Conservation (phyloP, 2,113 vertebrate species). For the Onychorhynchus coronatus region DNA sequence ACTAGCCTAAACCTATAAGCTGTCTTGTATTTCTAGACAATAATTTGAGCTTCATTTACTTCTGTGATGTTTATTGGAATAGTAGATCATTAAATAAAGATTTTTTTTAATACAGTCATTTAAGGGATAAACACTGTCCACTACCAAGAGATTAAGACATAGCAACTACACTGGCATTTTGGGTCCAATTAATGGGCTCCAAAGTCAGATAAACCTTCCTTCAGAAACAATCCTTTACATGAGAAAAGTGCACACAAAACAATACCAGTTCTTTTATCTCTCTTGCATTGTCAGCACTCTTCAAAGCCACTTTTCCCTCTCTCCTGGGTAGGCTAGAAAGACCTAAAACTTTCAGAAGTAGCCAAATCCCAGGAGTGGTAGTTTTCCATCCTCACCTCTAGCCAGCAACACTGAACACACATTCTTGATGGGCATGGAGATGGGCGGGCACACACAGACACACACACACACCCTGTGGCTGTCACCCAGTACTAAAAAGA, state of each 20-base stretch:
- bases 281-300: not conserved
- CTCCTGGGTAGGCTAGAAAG: not conserved
- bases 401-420: not conserved
- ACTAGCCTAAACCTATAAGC: not conserved
- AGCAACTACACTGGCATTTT: not conserved
- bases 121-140: not conserved
- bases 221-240: not conserved
- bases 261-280: not conserved
- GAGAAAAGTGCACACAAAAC: not conserved
- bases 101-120: not conserved
- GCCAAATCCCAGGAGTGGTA: not conserved
- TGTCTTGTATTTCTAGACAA: not conserved
- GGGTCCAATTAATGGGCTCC: not conserved
- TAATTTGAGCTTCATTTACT: not conserved
- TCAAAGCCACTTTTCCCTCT: not conserved
- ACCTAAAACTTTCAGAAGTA: not conserved
- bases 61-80: not conserved
- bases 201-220: not conserved
- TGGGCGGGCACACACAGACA: fast-evolving
- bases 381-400: not conserved
- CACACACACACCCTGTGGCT: fast-evolving
- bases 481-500: not conserved
- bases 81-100: not conserved
- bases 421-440: not conserved
- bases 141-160: not conserved